Base-by-base conservation (phyloP, 2,888 invertebrate genomes). In the Eretmocerus hayati region DNA sequence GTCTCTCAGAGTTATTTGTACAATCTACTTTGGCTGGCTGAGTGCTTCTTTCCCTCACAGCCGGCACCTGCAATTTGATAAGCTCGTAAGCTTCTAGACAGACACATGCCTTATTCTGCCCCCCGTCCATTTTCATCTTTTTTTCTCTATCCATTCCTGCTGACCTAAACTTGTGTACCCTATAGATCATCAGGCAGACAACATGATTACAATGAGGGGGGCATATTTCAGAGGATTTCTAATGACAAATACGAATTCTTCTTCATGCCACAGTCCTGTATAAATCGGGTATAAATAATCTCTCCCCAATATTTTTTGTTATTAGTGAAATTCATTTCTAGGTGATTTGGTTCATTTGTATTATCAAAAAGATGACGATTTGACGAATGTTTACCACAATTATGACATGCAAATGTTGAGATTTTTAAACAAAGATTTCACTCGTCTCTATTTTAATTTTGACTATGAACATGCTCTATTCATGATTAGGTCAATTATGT, bases 11-110 rank as follows among this genome's bases (percentile, higher is more conserved):
- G n/a, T n/a, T n/a, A n/a, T n/a, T n/a, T n/a, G n/a, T n/a, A n/a
- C n/a, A n/a, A n/a, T n/a, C n/a, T 46, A 46, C 26, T 43, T n/a
- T 49, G 55, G 59, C 58, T 61, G 61, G 62, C 58, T 56, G 57
- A 58, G 61, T 55, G 56, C 59, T 57, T 63, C 51, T 56, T 59
- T 62, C 68, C 71, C 63, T 71, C 69, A 69, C 62, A 69, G 65
- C 63, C 68, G 67, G 65, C 66, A 71, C 71, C 71, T 71, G 71
- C 50, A 71, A 56, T 57, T 65, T 65, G 21, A 39, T 22, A 50
- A 50, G 45, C 45, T 44, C 40, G 33, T 42, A 23, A 48, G 48
- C 48, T 42, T 19, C 42, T n/a, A n/a, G 32, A 22, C 46, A 4
- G 16, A 21, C 4, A 40, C 30, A 41, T 47, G 42, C 37, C 37